A percentile compares a stretch with the other conserved stretches of the same genome.
Evolutionary conservation across 64 coral and sea anemone species (phyloP).

Genomic region (Platygyra sinensis): DNA sequence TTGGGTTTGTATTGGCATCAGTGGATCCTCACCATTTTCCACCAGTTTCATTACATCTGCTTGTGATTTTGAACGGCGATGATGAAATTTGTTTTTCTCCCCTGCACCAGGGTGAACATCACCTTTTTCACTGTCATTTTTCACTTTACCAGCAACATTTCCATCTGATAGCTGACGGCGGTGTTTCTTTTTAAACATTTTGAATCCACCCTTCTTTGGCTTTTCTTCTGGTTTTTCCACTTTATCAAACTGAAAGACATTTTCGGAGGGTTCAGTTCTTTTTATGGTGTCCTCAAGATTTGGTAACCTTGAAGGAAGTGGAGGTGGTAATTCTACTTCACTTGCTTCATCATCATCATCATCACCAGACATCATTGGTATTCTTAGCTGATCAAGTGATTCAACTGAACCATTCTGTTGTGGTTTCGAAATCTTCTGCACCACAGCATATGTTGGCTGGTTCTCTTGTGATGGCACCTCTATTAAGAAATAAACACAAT

Average conservation of each 20-base stretch:
- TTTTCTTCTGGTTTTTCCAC: slow-evolving; percentile 54
- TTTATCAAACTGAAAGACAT: slow-evolving; percentile 21
- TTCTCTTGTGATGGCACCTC: not conserved
- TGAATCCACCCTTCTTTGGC: slow-evolving; percentile 70
- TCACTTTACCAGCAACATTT: slow-evolving; percentile 30
- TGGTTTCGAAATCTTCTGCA: slow-evolving; percentile 28
- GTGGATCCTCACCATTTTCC: not conserved
- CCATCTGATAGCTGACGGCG: slow-evolving; percentile 74
- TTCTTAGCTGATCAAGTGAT: slow-evolving; percentile 43
- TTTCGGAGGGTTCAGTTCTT: slow-evolving; percentile 59
- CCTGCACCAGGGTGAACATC: not conserved
- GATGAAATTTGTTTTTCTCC: slow-evolving; percentile 35
- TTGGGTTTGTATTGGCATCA: not conserved
- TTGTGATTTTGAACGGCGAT: slow-evolving; percentile 75
- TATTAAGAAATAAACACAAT: not conserved
- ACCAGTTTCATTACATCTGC: slow-evolving; percentile 67
- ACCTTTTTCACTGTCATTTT: not conserved
- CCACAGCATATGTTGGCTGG: slow-evolving; percentile 2
- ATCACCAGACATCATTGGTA: slow-evolving; percentile 25
- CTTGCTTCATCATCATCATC: slow-evolving; percentile 39
- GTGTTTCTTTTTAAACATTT: slow-evolving; percentile 80
- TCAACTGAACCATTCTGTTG: slow-evolving; percentile 42
- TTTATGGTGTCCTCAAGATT: slow-evolving; percentile 52
- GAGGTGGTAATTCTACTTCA: slow-evolving; percentile 66
- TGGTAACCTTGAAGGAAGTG: slow-evolving; percentile 67